A percentile compares a stretch with the other conserved stretches of the same genome.
These are phyloP conservation scores for Ornithorhynchus anatinus DNA, from an alignment of 2,113 vertebrate species.

Conservation along the genomic window DNA sequence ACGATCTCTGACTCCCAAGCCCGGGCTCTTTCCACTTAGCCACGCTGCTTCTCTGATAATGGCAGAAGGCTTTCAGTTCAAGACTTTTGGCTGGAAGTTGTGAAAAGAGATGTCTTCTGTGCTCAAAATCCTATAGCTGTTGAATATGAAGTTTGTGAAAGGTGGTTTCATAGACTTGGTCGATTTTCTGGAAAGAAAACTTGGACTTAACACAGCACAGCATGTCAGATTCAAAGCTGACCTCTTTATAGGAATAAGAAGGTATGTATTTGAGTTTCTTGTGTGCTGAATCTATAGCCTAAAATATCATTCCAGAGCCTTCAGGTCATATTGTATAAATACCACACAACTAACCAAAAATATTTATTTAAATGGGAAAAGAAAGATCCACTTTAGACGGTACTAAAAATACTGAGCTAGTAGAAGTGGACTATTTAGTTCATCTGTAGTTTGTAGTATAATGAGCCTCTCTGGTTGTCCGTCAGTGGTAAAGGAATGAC, in stretches of 20 bases:
- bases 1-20: too few species aligned
- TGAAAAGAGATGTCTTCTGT: not conserved
- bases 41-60: too few species aligned
- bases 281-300: not conserved
- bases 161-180: not conserved
- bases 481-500: too few species aligned
- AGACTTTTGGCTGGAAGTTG: not conserved
- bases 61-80: constrained; percentile 32
- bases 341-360: not conserved
- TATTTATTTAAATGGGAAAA: not conserved
- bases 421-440: not conserved
- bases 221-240: not conserved
- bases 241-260: not conserved
- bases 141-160: constrained; percentile 29
- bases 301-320: not conserved
- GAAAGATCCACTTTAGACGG: not conserved
- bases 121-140: not conserved
- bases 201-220: not conserved
- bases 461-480: too few species aligned
- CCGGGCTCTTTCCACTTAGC: too few species aligned
- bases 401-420: not conserved
- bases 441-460: too few species aligned
- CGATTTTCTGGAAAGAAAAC: not conserved
- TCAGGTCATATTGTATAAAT: not conserved
- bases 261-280: not conserved